Conservation (phyloP, 2,113 vertebrate genomes). For the Sturnira hondurensis region DNA sequence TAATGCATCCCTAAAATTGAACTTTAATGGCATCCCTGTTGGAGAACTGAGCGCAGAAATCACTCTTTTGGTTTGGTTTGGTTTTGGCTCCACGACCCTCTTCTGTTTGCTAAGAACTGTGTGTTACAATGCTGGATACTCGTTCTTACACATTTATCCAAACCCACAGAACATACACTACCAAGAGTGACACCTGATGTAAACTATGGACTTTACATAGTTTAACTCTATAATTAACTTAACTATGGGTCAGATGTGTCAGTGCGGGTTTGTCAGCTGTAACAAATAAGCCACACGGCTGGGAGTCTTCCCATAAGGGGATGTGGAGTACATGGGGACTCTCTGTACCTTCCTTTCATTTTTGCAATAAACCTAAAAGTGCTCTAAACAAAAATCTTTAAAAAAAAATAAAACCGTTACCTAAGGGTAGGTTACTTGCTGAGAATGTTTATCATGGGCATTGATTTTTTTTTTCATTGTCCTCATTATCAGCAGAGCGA, state of each 20-base stretch:
- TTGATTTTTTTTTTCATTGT: background rate
- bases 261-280: background rate
- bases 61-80: background rate
- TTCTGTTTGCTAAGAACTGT: background rate
- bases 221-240: no score
- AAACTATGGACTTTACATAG: background rate
- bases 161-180: background rate
- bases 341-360: background rate
- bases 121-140: background rate
- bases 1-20: background rate
- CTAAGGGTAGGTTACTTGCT: background rate
- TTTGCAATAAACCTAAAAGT: background rate
- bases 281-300: background rate
- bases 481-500: background rate
- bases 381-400: background rate
- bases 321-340: background rate
- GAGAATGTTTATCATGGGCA: background rate
- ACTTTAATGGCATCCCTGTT: background rate
- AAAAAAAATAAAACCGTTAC: background rate
- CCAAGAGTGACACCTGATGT: background rate
- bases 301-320: background rate
- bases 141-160: background rate
- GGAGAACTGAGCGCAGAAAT: background rate
- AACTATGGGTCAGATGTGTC: background rate
- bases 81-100: background rate